Evolutionary conservation across 2,888 invertebrate genomes (phyloP), one percentile per base, ranked within the genome.

Genomic region (Lamellibrachia columna): DNA sequence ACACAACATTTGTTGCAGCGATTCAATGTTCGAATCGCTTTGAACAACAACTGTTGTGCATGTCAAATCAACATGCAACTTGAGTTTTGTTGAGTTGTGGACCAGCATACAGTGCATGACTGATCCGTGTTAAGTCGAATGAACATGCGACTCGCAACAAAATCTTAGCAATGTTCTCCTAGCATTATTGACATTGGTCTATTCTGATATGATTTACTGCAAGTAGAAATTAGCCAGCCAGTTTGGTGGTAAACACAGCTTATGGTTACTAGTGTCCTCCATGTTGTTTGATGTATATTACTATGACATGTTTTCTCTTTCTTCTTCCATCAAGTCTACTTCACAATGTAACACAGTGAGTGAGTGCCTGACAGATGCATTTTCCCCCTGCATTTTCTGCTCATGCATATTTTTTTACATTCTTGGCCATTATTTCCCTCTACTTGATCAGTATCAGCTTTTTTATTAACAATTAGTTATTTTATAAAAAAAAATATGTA

Each of bases 291-390:
- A 75, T 75, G 75, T 75, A 75, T 75, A 75, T 40, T 40, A 40
- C 40, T 40, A 0, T 40, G 40, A 40, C 40, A 75, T 75, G 75
- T 75, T 75, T 75, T 75, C 22, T 75, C 75, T 75, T 75, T 75
- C 75, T 75, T 75, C 22, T n/a, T 75, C 75, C 75, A 22, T 75
- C 75, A 75, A 75, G 75, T 75, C 75, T 75, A 75, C 75, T 75
- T 75, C 75, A 75, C 75, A 75, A 75, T 75, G 75, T 75, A 75
- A 75, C 75, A 75, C 75, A 75, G 75, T 75, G 75, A 75, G 75
- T 75, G 75, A 75, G 75, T 75, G 75, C 75, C 75, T 75, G 75
- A 22, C 22, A n/a, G 22, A 75, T 75, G 6, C 11, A 75, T 75
- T 75, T 75, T 15, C 60, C 3, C 22, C n/a, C 75, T 75, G 22